Evolutionary conservation across 2,113 vertebrate species (phyloP), one percentile per base, ranked within the genome.

Genomic region (Xenopus laevis): DNA sequence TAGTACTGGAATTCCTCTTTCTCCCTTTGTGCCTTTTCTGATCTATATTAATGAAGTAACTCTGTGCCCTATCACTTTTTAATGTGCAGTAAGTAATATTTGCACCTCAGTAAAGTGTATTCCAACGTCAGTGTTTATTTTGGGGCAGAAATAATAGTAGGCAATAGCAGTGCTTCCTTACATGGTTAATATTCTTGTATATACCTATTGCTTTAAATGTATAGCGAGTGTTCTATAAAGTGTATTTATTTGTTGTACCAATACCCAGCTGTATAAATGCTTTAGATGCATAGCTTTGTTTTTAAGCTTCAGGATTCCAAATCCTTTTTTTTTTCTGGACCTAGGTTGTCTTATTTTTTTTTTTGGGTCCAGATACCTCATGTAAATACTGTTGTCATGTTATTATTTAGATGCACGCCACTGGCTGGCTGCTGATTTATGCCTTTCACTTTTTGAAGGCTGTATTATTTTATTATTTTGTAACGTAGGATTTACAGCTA

Each of bases 401-500:
- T 88, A 83, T 86, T 80, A 83, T 87, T 83, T 85, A 84, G 83
- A 81, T 86, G 72, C 79, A 87, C 87, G 92, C 92, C 90, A 89
- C 94, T 91, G 93, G 92, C 80, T 94, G 93, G 94, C 90, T 91
- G 80, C 80, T 81, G 76, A 81, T 84, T 88, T 78, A 84, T 82
- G 84, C 80, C 83, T 87, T 79, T 88, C 81, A 81, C 87, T 89
- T 82, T 90, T 75, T 58, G 68, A 75, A 75, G 87, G 88, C 90
- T 89, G 87, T 86, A 88, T 92, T 79, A 68, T 68, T 50, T 55
- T 66, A 55, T 65, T 81, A 84, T 83, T 89, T 86, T 88, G 87
- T 89, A 88, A 86, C 85, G 88, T 93, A 93, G 87, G 86, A 86
- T 95, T 94, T 93, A 92, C 92, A 94, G 93, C 92, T 95, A 92